Conservation (phyloP, 2,113 vertebrate species). For the Callionymus lyra region DNA sequence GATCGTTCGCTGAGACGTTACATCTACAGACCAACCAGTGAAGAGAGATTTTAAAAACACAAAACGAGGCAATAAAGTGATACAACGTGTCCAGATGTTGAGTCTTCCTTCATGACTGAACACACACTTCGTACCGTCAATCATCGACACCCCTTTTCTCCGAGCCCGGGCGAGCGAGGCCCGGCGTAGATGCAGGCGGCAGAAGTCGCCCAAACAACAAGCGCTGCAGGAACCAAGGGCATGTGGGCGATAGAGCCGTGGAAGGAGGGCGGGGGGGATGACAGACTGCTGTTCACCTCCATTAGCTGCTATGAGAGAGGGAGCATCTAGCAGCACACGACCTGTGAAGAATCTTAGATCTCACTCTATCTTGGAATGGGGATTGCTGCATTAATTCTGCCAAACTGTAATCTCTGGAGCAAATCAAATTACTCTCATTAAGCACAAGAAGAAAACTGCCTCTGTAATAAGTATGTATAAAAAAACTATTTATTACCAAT, state of each 20-base stretch:
- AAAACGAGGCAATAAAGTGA: slow-evolving; percentile 32
- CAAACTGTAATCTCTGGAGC: slow-evolving; percentile 98
- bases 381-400: slow-evolving; percentile 99
- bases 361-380: slow-evolving; percentile 96
- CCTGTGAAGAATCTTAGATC: slow-evolving; percentile 99
- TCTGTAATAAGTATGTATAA: slow-evolving; percentile 91
- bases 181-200: slow-evolving; percentile 41
- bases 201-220: slow-evolving; percentile 78
- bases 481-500: slow-evolving; percentile 96
- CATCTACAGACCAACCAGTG: no score
- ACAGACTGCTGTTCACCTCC: slow-evolving; percentile 99
- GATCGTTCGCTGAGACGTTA: no score
- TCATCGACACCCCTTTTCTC: slow-evolving; percentile 7
- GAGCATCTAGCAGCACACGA: slow-evolving; percentile 92
- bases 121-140: slow-evolving; percentile 24
- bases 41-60: no score
- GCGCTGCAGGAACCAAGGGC: slow-evolving; percentile 91
- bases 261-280: slow-evolving; percentile 67
- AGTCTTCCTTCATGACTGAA: slow-evolving; percentile 35
- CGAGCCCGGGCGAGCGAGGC: slow-evolving; percentile 24
- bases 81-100: slow-evolving; percentile 39
- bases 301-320: slow-evolving; percentile 98
- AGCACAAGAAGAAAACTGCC: slow-evolving; percentile 92
- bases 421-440: slow-evolving; percentile 99
- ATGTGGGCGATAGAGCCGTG: slow-evolving; percentile 79